phyloP scores from a whole-genome alignment of 2,113 vertebrate genomes.

The Etia nguti region DNA sequence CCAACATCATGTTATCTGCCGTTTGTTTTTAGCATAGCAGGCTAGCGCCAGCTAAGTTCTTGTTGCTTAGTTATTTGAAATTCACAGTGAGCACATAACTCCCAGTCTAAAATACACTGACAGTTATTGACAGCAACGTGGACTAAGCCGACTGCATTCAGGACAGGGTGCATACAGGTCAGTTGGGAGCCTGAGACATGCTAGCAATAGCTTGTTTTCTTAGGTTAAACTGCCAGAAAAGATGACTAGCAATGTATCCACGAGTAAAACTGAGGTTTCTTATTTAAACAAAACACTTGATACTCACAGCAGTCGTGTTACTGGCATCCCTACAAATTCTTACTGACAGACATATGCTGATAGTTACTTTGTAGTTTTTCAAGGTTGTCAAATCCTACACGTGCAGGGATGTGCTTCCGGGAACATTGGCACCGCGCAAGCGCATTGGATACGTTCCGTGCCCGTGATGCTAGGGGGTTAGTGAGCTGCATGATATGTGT shows the following conservation, averaged over 20 bases:
- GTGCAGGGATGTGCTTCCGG: slow-evolving; percentile 51
- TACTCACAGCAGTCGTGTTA: slow-evolving; percentile 62
- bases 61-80: fast-evolving
- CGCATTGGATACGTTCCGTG: background rate
- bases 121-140: background rate
- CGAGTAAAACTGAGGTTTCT: background rate
- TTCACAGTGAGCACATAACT: fast-evolving
- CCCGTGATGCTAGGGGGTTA: background rate
- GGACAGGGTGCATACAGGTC: background rate
- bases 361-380: slow-evolving; percentile 9
- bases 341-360: background rate
- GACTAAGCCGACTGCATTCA: background rate
- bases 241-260: background rate
- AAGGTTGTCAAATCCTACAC: slow-evolving; percentile 60
- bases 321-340: slow-evolving; percentile 36
- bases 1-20: background rate
- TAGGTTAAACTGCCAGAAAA: background rate
- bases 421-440: background rate
- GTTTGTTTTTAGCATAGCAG: slow-evolving; percentile 39
- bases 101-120: background rate
- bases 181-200: background rate
- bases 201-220: background rate
- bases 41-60: background rate
- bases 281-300: background rate
- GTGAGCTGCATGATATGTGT: background rate